phyloP scores from a whole-genome alignment of 2,888 invertebrate species.

The Pocota personata region DNA sequence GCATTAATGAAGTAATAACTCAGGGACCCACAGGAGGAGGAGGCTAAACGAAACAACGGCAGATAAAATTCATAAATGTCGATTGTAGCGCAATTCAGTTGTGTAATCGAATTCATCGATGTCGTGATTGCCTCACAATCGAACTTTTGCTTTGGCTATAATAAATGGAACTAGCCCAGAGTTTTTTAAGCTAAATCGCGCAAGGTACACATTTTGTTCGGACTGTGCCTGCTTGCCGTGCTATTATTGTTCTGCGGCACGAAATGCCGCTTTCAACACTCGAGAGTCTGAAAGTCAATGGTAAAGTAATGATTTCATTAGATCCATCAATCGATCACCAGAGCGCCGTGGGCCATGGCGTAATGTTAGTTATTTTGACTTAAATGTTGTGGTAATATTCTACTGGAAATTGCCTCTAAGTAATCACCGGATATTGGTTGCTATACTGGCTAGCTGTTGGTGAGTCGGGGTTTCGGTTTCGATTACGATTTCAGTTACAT shows the following conservation, averaged over 20 bases:
- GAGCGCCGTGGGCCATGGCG: conserved; percentile 46
- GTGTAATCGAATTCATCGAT: conserved; percentile 66
- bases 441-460: not conserved
- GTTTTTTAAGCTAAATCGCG: not conserved
- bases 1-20: conserved; percentile 67
- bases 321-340: conserved; percentile 66
- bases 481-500: not conserved
- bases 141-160: conserved; percentile 19
- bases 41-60: not conserved
- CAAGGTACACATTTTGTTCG: too few relatives aligned
- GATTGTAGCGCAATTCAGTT: conserved; percentile 45
- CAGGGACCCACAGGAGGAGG: not conserved
- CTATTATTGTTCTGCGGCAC: conserved; percentile 54
- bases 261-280: conserved; percentile 57
- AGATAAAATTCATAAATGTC: conserved; percentile 26
- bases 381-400: conserved; percentile 67
- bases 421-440: conserved; percentile 60
- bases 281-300: conserved; percentile 36
- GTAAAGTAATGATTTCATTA: conserved; percentile 70
- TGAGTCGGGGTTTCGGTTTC: not conserved
- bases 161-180: conserved; percentile 29
- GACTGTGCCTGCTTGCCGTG: not conserved
- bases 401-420: conserved; percentile 51
- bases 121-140: conserved; percentile 51
- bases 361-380: conserved; percentile 58